These are phyloP conservation scores for Nanorana parkeri DNA, from an alignment of 2,113 vertebrate genomes.

Conservation along the genomic window DNA sequence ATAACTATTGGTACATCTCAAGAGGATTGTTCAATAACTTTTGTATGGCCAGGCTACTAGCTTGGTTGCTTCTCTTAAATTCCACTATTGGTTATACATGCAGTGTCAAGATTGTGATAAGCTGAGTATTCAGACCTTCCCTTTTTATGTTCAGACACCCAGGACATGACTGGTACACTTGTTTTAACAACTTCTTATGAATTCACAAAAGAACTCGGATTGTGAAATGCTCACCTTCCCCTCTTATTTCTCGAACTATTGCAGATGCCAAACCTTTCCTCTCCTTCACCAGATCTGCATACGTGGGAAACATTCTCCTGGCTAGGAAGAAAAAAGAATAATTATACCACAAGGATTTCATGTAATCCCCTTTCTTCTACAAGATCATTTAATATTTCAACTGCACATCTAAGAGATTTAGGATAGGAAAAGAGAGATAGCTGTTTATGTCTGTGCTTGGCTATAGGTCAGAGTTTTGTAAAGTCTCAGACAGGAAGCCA, in stretches of 20 bases:
- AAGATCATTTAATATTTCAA: background rate
- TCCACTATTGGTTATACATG: no score
- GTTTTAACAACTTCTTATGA: background rate
- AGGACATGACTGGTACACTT: no score
- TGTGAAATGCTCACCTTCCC: slow-evolving; percentile 64
- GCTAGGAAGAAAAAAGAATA: slow-evolving; percentile 43
- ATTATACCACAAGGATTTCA: slow-evolving; percentile 21
- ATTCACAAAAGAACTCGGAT: background rate
- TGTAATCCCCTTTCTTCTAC: slow-evolving; percentile 1
- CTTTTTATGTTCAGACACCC: no score
- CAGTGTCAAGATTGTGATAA: no score
- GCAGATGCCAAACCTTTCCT: slow-evolving; percentile 69
- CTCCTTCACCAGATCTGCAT: slow-evolving; percentile 66
- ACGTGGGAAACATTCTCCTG: slow-evolving; percentile 62
- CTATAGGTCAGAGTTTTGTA: background rate
- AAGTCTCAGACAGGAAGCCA: no score
- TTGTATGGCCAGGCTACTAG: no score
- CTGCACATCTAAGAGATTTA: background rate
- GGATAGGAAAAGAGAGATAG: background rate
- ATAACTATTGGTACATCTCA: no score
- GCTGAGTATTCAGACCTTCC: no score
- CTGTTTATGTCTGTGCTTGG: background rate
- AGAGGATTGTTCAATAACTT: no score
- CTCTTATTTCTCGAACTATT: slow-evolving; percentile 69
- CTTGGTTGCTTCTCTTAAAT: no score